Percentiles rank a stretch among this genome's conserved stretches.
Conservation (phyloP, 2,797 vertebrate genomes). For the Trematomus bernacchii region DNA sequence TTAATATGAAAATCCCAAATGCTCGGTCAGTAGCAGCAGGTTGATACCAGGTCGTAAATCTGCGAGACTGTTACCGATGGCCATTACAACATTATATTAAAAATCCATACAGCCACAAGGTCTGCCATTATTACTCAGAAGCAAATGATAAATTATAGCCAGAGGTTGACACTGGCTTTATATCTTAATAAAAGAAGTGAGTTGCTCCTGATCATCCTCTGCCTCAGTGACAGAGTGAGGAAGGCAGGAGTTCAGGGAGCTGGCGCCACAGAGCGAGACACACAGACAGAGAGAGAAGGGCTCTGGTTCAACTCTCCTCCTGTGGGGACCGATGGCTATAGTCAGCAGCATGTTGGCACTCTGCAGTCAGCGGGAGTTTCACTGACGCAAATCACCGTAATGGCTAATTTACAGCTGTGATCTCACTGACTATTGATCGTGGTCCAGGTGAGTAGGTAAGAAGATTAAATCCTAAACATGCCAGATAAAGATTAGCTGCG, state of each 20-base stretch:
- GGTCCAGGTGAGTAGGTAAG: conserved; percentile 41
- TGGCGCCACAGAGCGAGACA: conserved; percentile 72
- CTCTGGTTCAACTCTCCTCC: conserved; percentile 56
- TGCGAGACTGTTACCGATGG: conserved; percentile 14
- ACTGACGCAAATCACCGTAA: conserved; percentile 63
- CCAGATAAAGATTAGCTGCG: conserved; percentile 28
- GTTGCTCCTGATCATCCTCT: conserved; percentile 63
- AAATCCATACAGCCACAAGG: conserved; percentile 55
- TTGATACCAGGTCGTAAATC: conserved; percentile 43
- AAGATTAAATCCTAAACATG: conserved; percentile 49
- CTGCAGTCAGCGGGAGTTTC: conserved; percentile 20
- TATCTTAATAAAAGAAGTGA: conserved; percentile 60
- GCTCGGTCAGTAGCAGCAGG: conserved; percentile 11
- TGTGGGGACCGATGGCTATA: conserved; percentile 41
- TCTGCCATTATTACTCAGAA: conserved; percentile 39
- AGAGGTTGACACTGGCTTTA: conserved; percentile 49
- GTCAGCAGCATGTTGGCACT: conserved; percentile 46
- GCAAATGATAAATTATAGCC: conserved; percentile 51
- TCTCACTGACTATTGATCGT: conserved; percentile 62
- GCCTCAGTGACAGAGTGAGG: conserved; percentile 70
- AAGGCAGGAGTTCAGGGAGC: conserved; percentile 53
- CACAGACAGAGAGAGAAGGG: conserved; percentile 39
- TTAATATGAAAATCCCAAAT: not conserved
- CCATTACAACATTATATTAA: conserved; percentile 63
- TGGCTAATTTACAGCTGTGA: conserved; percentile 60